Base-by-base conservation (phyloP, 2,797 vertebrate species). In the Chromobotia macracanthus region DNA sequence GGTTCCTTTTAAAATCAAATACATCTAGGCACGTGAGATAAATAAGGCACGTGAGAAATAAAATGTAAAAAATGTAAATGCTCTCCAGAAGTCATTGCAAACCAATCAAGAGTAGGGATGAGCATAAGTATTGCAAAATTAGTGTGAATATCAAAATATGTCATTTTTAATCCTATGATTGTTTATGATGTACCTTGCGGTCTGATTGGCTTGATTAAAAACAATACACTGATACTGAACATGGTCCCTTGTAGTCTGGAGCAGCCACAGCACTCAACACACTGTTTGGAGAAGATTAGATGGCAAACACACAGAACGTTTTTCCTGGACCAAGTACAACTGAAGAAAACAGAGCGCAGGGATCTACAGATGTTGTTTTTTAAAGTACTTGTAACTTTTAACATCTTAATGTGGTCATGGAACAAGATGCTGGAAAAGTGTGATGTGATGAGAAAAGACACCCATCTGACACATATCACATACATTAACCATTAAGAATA, bases 51-150 rank as follows among this genome's bases (percentile, higher is more conserved):
- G n/a, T n/a, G n/a, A n/a, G n/a, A n/a, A 6, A 15, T 65, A 0
- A 64, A 50, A n/a, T n/a, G n/a, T n/a, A n/a, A n/a, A n/a, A 63
- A 74, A 61, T 15, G 16, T 2, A 1, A 48, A 19, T 4, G 21
- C 21, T 60, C 46, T 13, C 12, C 48, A 38, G 58, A 64, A 64
- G 23, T 50, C 8, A 55, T 50, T 41, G 63, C 21, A 66, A 67
- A 58, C 35, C 35, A 56, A 64, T 46, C 41, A 68, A 68, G 74
- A 19, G 50, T 46, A 67, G 74, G 48, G 50, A 76, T 65, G 48
- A 63, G 48, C 63, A 56, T 66, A 38, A 76, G 50, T 44, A 67
- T 50, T 38, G 1, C 31, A 75, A n/a, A n/a, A n/a, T n/a, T n/a
- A n/a, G n/a, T n/a, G n/a, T n/a, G n/a, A n/a, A n/a, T n/a, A n/a